A percentile compares a stretch with the other conserved stretches of the same genome.
phyloP scores from a whole-genome alignment of 2,113 vertebrate genomes.

The Stigmatopora nigra region DNA sequence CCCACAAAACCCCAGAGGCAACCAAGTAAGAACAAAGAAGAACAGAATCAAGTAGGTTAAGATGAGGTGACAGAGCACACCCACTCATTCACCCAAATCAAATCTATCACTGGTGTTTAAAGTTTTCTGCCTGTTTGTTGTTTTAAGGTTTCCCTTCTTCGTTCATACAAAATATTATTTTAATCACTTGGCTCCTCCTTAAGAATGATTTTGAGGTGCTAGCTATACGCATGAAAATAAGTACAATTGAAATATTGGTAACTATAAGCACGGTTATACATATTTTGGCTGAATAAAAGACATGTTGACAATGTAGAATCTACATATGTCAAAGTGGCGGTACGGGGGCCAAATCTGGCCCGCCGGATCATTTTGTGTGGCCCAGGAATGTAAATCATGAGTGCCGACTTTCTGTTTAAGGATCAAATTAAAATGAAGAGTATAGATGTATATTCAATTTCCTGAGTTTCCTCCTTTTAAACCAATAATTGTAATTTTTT shows the following conservation, averaged over 20 bases:
- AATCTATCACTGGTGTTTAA: background rate
- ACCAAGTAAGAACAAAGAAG: slow-evolving; percentile 7
- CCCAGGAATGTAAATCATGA: too few species aligned
- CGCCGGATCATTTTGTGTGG: too few species aligned
- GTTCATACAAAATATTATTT: background rate
- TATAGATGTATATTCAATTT: too few species aligned
- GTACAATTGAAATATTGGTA: background rate
- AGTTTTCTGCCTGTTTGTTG: background rate
- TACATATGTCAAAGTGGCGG: too few species aligned
- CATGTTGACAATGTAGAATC: slow-evolving; percentile 42
- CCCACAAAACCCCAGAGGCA: slow-evolving; percentile 16
- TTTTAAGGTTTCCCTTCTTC: too few species aligned
- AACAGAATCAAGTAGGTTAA: slow-evolving; percentile 22
- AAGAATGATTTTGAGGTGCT: slow-evolving; percentile 27
- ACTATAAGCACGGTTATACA: background rate
- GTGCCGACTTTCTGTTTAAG: too few species aligned
- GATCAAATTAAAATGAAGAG: too few species aligned
- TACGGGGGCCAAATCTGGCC: too few species aligned
- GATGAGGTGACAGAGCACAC: slow-evolving; percentile 24
- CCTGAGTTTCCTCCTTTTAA: too few species aligned
- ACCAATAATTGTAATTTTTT: too few species aligned
- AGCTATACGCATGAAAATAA: background rate
- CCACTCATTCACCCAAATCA: slow-evolving; percentile 38
- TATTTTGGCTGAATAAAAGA: slow-evolving; percentile 61
- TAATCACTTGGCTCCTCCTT: slow-evolving; percentile 18